Base-by-base conservation (phyloP, 2,888 invertebrate species). In the Dione vanillae region DNA sequence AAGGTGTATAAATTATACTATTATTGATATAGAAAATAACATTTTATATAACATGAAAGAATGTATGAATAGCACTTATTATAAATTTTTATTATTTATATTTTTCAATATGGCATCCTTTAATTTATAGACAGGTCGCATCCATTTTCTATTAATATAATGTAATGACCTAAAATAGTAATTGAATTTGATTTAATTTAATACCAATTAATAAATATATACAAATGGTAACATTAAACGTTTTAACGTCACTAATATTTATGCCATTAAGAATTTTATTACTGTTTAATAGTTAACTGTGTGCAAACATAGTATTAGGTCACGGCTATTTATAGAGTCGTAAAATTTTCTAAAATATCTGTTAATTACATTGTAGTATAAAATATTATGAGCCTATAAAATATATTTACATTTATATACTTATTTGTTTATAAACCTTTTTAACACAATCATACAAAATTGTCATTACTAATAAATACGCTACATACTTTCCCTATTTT, bases 291-390 rank as follows among this genome's bases (percentile, higher is more conserved):
- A n/a, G 43, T 11, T 61, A 11, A 45, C 61, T 61, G 35, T 61
- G 11, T 61, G 45, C 61, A 27, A 45, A 61, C 61, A 45, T 11
- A 37, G 37, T 40, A 56, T 43, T 61, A 16, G 35, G 27, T 27
- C 61, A 35, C 16, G 7, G 45, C 35, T 61, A n/a, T 45, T 45
- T 45, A 35, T 27, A 7, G 35, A 45, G 45, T 45, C 27, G 16
- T 61, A 35, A 61, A 61, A 27, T 61, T 35, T 61, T 61, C 35
- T 45, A 27, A 20, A 59, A 43, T 61, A 61, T 16, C 61, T 35
- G 45, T 27, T 61, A 45, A 45, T 61, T 45, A 61, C 16, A 61
- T 45, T 27, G 11, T 7, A 45, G 7, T 45, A 61, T 61, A 35
- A n/a, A 61, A 35, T 43, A 16, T 61, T 61, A 61, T 8, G 35